Conservation (phyloP, 2,888 invertebrate species). For the Cosmopolites sordidus region DNA sequence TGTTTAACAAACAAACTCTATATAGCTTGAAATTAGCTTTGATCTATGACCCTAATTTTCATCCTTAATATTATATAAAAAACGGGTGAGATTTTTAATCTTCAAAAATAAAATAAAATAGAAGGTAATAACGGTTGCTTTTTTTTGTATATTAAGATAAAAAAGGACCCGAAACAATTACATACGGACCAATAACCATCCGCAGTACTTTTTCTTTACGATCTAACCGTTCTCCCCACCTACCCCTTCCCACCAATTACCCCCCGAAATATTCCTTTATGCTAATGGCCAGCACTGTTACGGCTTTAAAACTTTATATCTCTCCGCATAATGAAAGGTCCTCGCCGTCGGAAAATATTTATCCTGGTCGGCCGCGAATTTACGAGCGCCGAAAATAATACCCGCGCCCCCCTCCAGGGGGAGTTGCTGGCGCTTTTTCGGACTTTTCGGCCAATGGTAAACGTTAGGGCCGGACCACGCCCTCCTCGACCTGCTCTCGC, state of each 20-base stretch:
- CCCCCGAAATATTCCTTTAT: slow-evolving; percentile 46
- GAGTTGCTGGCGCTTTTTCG: slow-evolving; percentile 44
- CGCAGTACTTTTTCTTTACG: background rate
- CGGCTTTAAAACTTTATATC: slow-evolving; percentile 49
- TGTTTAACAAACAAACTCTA: too few species aligned
- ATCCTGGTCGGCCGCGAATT: slow-evolving; percentile 49
- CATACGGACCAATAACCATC: background rate
- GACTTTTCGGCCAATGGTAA: slow-evolving; percentile 49
- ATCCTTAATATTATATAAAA: too few species aligned
- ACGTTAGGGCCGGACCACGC: slow-evolving; percentile 40
- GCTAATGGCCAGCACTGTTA: slow-evolving; percentile 43
- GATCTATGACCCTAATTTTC: too few species aligned
- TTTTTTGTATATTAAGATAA: background rate
- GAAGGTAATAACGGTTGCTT: too few species aligned
- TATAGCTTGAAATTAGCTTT: too few species aligned
- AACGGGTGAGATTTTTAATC: too few species aligned
- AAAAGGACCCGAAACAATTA: background rate
- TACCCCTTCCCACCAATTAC: slow-evolving; percentile 42
- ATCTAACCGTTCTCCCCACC: background rate
- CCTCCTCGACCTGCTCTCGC: slow-evolving; percentile 41
- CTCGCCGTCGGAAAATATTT: slow-evolving; percentile 50
- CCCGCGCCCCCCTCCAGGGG: slow-evolving; percentile 20
- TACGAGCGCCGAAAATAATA: slow-evolving; percentile 51
- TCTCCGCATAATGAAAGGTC: slow-evolving; percentile 50
- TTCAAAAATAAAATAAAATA: too few species aligned